Percentiles rank a stretch among this genome's conserved stretches.
Conservation (phyloP, 1,140 invertebrate genomes). For the Cyclargus thomasi region DNA sequence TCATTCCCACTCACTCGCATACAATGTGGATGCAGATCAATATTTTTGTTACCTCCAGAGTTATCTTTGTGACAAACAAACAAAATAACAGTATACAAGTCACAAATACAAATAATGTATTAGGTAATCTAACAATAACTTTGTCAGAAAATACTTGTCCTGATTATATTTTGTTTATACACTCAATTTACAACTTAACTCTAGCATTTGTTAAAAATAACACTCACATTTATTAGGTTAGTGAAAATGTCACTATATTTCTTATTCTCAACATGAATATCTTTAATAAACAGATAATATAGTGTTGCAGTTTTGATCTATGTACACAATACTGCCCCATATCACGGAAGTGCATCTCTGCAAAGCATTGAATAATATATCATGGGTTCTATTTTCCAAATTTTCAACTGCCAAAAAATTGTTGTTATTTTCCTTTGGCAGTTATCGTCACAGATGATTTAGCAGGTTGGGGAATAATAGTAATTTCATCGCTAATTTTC, state of each 20-base stretch:
- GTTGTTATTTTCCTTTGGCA: slow-evolving; percentile 65
- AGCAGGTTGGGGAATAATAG: slow-evolving; percentile 91
- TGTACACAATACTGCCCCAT: slow-evolving; percentile 69
- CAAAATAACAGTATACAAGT: slow-evolving; percentile 43
- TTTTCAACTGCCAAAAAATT: slow-evolving; percentile 41
- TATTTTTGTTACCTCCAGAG: slow-evolving; percentile 30
- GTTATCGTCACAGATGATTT: slow-evolving; percentile 62
- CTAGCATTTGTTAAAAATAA: slow-evolving; percentile 48
- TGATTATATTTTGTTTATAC: slow-evolving; percentile 47
- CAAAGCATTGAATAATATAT: slow-evolving; percentile 36
- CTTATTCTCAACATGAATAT: slow-evolving; percentile 42
- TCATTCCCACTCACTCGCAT: slow-evolving; percentile 39
- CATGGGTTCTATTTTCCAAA: slow-evolving; percentile 30
- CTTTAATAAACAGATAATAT: slow-evolving; percentile 45
- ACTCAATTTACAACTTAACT: slow-evolving; percentile 60
- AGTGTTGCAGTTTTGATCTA: slow-evolving; percentile 43
- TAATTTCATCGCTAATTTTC: slow-evolving; percentile 95
- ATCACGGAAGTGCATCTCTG: slow-evolving; percentile 49
- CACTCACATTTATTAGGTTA: slow-evolving; percentile 49
- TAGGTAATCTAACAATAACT: slow-evolving; percentile 31
- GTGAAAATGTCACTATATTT: slow-evolving; percentile 53
- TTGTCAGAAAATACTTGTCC: slow-evolving; percentile 44
- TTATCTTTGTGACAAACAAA: slow-evolving; percentile 57
- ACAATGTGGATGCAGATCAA: slow-evolving; percentile 55
- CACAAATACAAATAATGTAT: slow-evolving; percentile 37